Percentiles rank a stretch among this genome's conserved stretches.
Evolutionary conservation across 2,888 invertebrate genomes (phyloP).

Genomic region (Rhogogaster chlorosoma): DNA sequence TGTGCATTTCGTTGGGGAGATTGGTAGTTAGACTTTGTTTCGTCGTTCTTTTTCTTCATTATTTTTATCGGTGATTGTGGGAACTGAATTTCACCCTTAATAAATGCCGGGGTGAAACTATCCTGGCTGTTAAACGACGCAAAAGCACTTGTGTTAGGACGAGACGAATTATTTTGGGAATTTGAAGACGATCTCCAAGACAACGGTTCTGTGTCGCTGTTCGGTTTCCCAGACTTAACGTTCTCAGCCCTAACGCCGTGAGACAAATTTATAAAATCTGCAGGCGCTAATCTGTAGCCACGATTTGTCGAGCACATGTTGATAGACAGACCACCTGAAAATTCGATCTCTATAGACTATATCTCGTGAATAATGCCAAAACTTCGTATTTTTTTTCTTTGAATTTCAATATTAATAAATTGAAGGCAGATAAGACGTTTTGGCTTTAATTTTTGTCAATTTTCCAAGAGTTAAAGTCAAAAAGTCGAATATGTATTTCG

Average conservation of each 20-base stretch:
- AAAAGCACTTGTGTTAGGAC: conserved; percentile 59
- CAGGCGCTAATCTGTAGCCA: conserved; percentile 79
- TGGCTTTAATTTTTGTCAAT: too few relatives aligned
- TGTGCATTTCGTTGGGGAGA: neutral
- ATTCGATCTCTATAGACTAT: neutral
- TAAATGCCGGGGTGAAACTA: conserved; percentile 52
- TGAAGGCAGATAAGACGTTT: too few relatives aligned
- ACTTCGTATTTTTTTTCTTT: too few relatives aligned
- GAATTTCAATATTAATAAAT: too few relatives aligned
- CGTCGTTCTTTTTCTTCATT: conserved; percentile 32
- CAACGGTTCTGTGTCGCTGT: conserved; percentile 53
- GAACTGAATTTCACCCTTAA: conserved; percentile 51
- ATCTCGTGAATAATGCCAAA: neutral
- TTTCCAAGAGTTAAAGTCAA: too few relatives aligned
- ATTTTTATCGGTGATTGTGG: conserved; percentile 26
- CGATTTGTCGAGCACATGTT: conserved; percentile 77
- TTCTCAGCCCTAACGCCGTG: conserved; percentile 79
- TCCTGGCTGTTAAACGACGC: conserved; percentile 60
- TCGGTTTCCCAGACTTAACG: conserved; percentile 70
- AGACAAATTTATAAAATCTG: conserved; percentile 83
- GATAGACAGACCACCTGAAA: conserved; percentile 81
- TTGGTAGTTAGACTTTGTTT: neutral
- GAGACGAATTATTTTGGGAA: conserved; percentile 52
- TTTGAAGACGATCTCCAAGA: conserved; percentile 43
- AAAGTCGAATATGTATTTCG: too few relatives aligned